Base-by-base conservation (phyloP, 2,888 invertebrate species). In the Lissonota sp. region DNA sequence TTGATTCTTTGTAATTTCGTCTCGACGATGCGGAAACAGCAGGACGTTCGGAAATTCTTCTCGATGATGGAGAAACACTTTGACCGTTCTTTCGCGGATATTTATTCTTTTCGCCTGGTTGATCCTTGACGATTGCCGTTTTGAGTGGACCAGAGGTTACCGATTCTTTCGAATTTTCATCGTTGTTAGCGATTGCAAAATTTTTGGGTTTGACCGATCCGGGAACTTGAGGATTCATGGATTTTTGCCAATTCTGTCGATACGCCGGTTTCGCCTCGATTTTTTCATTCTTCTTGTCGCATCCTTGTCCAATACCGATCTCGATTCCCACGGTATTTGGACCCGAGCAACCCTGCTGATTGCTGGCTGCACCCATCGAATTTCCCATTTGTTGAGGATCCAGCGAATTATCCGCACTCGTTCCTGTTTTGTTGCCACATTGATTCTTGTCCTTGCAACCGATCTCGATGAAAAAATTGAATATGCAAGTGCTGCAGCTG, bases 391-490 rank as follows among this genome's bases (percentile, higher is more conserved):
- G n/a, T 14, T 12, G 39, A 8, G 1, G 10, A 10, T 49, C 12
- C 1, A 57, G 58, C 8, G 26, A 12, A 44, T 12, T 6, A 10
- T 10, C 1, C 10, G 26, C 53, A 6, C 12, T 10, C 6, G 5
- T 1, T 42, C 26, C 44, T 0, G 42, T 14, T 37, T 57, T 74
- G 63, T 81, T 81, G 14, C 70, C 77, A 40, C 84, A 85, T 8
- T 70, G 70, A 10, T 57, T 67, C 12, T 80, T 83, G n/a, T 79
- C 78, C 58, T 84, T 84, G 40, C 84, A 83, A 40, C 84, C 84
- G 12, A 82, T 72, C 5, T 79, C 82, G 37, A 87, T 81, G 64
- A 84, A 87, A 51, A 87, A 86, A 67, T 87, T 87, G 69, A 85
- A 87, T 44, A 85, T 84, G 40, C 86, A 86, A 10, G 83, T 86